phyloP scores from a whole-genome alignment of 2,113 vertebrate species.

The Prunella fulvescens region DNA sequence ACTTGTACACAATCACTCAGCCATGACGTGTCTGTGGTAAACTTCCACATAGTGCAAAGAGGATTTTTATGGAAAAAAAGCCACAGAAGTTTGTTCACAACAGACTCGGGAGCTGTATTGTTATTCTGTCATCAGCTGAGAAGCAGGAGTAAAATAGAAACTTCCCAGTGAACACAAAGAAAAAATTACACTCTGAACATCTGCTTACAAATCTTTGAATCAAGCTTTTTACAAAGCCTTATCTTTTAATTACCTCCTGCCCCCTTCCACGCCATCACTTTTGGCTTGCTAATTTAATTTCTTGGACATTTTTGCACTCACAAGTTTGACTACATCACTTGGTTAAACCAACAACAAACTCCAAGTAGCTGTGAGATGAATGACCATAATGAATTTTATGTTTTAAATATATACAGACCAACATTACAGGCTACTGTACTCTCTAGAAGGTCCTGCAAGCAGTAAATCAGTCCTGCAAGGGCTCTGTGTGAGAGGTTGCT shows the following conservation, averaged over 20 bases:
- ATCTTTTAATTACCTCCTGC: not conserved
- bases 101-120: not conserved
- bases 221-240: not conserved
- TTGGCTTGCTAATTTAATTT: not conserved
- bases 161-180: not conserved
- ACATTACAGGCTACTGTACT: not conserved
- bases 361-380: fast-evolving
- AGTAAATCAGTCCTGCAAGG: not conserved
- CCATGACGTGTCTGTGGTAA: not conserved
- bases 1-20: not conserved
- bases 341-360: not conserved
- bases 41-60: not conserved
- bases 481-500: not conserved
- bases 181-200: not conserved
- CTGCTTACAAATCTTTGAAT: not conserved
- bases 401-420: fast-evolving
- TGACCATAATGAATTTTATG: fast-evolving
- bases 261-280: not conserved
- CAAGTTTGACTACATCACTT: not conserved
- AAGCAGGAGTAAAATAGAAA: not conserved
- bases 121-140: not conserved
- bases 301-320: not conserved
- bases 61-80: not conserved
- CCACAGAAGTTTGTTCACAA: not conserved
- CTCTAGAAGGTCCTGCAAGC: not conserved